These are phyloP conservation scores for Carposina sasakii DNA, from an alignment of 1,140 invertebrate species.

Conservation along the genomic window DNA sequence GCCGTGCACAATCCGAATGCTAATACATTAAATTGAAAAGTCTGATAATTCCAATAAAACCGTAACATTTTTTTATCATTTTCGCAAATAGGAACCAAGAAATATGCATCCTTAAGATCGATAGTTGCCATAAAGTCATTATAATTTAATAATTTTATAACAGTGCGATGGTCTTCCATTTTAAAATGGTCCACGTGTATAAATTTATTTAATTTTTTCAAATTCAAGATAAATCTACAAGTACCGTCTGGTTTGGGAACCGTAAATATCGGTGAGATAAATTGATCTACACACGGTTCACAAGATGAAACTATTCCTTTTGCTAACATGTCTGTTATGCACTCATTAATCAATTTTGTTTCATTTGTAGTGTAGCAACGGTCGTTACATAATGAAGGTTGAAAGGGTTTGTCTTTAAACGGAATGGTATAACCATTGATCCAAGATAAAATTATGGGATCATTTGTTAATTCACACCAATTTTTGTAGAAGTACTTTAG, in stretches of 20 bases:
- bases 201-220: slow-evolving; percentile 12
- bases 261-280: slow-evolving; percentile 6
- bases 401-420: too few species aligned
- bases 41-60: slow-evolving; percentile 1
- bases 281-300: too few species aligned
- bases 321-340: too few species aligned
- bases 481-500: too few species aligned
- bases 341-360: too few species aligned
- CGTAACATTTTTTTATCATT: slow-evolving; percentile 2
- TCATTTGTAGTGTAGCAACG: too few species aligned
- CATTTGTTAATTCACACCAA: too few species aligned
- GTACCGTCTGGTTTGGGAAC: slow-evolving; percentile 9
- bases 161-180: slow-evolving; percentile 11
- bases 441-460: too few species aligned
- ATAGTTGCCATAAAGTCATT: not conserved
- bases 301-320: too few species aligned
- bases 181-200: slow-evolving; percentile 8
- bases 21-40: slow-evolving; percentile 2
- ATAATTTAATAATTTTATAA: slow-evolving; percentile 4
- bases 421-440: too few species aligned
- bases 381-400: too few species aligned
- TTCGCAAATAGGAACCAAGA: slow-evolving; percentile 1
- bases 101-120: slow-evolving; percentile 11
- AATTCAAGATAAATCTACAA: slow-evolving; percentile 6
- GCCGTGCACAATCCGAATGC: slow-evolving; percentile 5